Evolutionary conservation across 2,113 vertebrate species (phyloP).

Genomic region (Jacana jacana): DNA sequence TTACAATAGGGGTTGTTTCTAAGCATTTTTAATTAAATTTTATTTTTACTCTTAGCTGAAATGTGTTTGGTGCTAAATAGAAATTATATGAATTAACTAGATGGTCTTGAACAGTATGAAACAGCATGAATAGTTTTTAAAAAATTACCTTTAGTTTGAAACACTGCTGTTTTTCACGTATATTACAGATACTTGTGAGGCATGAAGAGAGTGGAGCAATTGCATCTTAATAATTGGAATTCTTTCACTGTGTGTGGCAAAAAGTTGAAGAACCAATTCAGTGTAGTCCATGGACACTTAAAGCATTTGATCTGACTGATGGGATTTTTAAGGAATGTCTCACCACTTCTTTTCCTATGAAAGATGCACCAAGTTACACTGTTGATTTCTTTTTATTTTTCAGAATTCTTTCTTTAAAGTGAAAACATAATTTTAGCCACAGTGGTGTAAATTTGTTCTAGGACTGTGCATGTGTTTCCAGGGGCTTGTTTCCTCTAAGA

Average conservation of each 20-base stretch:
- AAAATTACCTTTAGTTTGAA: background rate
- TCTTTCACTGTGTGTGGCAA: background rate
- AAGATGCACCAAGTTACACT: background rate
- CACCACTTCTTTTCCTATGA: background rate
- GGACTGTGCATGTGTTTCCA: background rate
- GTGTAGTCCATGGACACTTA: background rate
- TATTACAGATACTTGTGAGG: background rate
- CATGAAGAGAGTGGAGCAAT: background rate
- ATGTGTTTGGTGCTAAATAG: background rate
- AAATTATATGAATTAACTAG: background rate
- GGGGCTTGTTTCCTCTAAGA: background rate
- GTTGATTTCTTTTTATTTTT: background rate
- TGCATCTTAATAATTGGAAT: background rate
- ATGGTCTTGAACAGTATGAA: background rate
- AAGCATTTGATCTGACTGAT: background rate
- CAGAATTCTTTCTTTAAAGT: background rate
- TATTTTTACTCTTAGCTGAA: background rate
- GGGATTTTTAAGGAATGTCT: background rate
- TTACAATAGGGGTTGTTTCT: background rate
- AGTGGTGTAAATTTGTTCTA: background rate
- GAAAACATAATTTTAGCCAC: background rate
- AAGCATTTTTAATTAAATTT: background rate
- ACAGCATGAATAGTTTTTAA: background rate
- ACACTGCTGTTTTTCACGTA: background rate
- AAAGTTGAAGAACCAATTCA: background rate